Conservation (phyloP, 37 sponge, comb jelly and placozoan species). For the Beroe ovata region DNA sequence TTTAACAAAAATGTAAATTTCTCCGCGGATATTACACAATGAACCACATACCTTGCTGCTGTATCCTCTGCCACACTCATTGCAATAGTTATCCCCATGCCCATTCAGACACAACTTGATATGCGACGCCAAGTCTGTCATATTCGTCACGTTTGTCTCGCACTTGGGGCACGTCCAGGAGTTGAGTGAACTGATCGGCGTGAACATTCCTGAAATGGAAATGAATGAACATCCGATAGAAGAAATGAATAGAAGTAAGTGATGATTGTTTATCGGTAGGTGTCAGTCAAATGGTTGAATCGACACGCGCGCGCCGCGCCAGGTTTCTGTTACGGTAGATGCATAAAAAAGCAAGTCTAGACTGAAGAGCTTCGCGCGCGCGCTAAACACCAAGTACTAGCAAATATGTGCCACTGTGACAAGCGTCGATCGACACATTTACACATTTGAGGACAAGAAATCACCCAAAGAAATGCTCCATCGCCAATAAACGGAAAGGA, state of each 20-base stretch:
- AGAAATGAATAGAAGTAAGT: no score
- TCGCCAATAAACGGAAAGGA: no score
- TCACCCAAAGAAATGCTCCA: no score
- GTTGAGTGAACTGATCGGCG: constrained; percentile 34
- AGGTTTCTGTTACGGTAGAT: not conserved
- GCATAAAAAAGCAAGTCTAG: not conserved
- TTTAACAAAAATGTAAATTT: no score
- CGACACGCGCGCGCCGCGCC: constrained; percentile 23
- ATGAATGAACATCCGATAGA: no score
- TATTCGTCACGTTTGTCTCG: not conserved
- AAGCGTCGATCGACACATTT: no score
- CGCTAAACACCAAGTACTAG: no score
- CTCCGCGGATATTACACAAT: no score
- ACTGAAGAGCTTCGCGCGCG: not conserved
- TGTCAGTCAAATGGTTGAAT: no score
- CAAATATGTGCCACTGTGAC: no score
- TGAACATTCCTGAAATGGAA: constrained; percentile 42
- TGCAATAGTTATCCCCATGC: constrained; percentile 37
- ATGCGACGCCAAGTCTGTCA: constrained; percentile 47
- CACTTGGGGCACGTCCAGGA: constrained; percentile 63
- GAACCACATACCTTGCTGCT: constrained; percentile 66
- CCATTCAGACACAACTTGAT: constrained; percentile 50
- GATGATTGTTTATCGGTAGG: no score
- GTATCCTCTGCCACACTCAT: constrained; percentile 50
- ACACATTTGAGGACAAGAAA: no score